Evolutionary conservation across 2,888 invertebrate species (phyloP).

Genomic region (Galeopsomyia nigrocyanea): DNA sequence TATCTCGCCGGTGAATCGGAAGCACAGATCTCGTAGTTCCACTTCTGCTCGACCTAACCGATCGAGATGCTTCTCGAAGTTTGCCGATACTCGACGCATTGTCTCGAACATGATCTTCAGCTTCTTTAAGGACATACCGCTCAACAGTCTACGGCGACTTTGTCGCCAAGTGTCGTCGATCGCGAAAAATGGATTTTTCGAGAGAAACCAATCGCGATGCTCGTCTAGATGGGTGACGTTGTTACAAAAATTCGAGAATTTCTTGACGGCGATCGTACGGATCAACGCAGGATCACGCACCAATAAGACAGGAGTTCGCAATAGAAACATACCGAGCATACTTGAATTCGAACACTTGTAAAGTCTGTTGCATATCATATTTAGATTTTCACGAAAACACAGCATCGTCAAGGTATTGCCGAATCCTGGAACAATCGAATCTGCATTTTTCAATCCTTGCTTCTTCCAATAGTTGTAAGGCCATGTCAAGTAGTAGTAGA

Average conservation of each 20-base stretch:
- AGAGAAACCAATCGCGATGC: conserved; percentile 19
- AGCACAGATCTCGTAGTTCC: conserved; percentile 54
- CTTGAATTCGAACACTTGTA: conserved; percentile 26
- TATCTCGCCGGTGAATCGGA: conserved; percentile 56
- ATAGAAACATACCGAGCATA: conserved; percentile 42
- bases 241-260: conserved; percentile 32
- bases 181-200: conserved; percentile 42
- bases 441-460: conserved; percentile 33
- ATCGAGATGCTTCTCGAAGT: conserved; percentile 33
- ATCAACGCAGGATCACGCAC: conserved; percentile 43
- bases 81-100: conserved; percentile 19
- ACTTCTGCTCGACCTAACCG: conserved; percentile 28
- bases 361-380: conserved; percentile 24
- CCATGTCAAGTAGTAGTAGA: conserved; percentile 43
- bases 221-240: conserved; percentile 13
- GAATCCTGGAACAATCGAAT: conserved; percentile 18
- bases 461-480: conserved; percentile 38
- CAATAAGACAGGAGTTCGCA: conserved; percentile 35
- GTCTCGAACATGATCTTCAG: conserved; percentile 29
- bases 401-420: conserved; percentile 31
- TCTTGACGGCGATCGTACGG: conserved; percentile 51
- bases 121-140: conserved; percentile 40
- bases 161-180: conserved; percentile 28
- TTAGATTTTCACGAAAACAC: conserved; percentile 15
- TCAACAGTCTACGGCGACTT: conserved; percentile 1